phyloP scores from a whole-genome alignment of 2,888 invertebrate genomes.

The Drosophila silvestris region DNA sequence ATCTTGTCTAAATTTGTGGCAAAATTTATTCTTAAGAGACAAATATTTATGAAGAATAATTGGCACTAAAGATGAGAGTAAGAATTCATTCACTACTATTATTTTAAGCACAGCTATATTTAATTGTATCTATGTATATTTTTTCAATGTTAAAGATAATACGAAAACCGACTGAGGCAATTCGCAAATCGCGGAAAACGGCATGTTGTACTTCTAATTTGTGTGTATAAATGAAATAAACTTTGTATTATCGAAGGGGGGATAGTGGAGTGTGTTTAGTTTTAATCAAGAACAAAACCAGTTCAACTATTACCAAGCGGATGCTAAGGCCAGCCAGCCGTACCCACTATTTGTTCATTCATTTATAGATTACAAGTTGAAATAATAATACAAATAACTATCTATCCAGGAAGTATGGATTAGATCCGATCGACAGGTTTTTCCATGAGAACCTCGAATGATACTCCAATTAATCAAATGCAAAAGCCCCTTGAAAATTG shows the following conservation, averaged over 20 bases:
- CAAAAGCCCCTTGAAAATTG: not conserved
- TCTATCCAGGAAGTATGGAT: not conserved
- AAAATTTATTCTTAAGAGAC: not conserved
- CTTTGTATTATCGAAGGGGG: not conserved
- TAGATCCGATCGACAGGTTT: not conserved
- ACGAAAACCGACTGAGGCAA: not conserved
- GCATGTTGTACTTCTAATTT: not conserved
- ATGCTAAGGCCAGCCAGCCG: slow-evolving; percentile 40
- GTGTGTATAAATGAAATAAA: not conserved
- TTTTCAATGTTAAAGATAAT: not conserved
- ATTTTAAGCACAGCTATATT: not conserved
- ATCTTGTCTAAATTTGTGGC: not conserved
- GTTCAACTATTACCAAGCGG: slow-evolving; percentile 35
- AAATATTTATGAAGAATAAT: not conserved
- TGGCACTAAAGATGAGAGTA: not conserved
- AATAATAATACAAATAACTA: not conserved
- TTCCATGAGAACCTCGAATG: not conserved
- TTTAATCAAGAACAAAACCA: slow-evolving; percentile 34
- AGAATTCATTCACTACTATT: not conserved
- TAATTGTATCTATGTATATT: not conserved
- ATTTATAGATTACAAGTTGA: slow-evolving; percentile 3
- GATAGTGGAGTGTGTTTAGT: not conserved
- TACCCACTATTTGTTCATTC: slow-evolving; percentile 19
- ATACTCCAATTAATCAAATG: not conserved
- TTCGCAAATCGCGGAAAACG: not conserved